phyloP scores from a whole-genome alignment of 2,113 vertebrate genomes.

The Macrotus californicus region DNA sequence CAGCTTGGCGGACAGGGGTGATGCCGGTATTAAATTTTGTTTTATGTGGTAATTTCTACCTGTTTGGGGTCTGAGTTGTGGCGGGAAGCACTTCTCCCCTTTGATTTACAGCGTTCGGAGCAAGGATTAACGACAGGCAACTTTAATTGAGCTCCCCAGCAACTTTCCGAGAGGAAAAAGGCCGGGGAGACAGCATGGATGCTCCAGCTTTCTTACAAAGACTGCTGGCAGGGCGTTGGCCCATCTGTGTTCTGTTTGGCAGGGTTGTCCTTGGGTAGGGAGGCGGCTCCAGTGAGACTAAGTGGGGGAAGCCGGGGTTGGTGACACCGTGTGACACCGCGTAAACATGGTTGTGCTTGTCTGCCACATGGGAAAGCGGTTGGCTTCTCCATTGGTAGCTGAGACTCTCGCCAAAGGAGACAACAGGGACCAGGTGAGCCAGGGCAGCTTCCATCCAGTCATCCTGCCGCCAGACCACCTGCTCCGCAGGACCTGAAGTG shows the following conservation, averaged over 20 bases:
- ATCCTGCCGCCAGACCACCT: not conserved
- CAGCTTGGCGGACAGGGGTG: slow-evolving; percentile 49
- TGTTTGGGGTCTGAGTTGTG: slow-evolving; percentile 67
- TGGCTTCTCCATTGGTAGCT: fast-evolving
- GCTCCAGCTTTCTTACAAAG: slow-evolving; percentile 65
- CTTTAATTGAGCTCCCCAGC: slow-evolving; percentile 73
- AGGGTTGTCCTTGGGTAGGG: not conserved
- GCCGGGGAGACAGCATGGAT: slow-evolving; percentile 56
- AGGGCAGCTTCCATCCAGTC: not conserved
- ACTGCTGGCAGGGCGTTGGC: slow-evolving; percentile 34
- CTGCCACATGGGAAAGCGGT: not conserved
- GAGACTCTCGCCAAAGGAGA: not conserved
- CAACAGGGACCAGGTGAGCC: not conserved
- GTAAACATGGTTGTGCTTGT: fast-evolving
- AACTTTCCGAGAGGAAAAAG: slow-evolving; percentile 71
- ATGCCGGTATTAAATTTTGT: slow-evolving; percentile 61
- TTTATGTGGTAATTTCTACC: slow-evolving; percentile 67
- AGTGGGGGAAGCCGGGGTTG: not conserved
- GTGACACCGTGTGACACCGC: not conserved
- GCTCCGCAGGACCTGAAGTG: not conserved
- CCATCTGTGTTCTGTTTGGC: not conserved
- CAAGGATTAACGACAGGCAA: slow-evolving; percentile 64
- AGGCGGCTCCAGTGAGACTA: not conserved
- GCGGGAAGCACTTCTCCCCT: slow-evolving; percentile 67
- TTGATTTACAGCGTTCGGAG: slow-evolving; percentile 70